phyloP scores from a whole-genome alignment of 2,888 invertebrate species.

The Rapana venosa region DNA sequence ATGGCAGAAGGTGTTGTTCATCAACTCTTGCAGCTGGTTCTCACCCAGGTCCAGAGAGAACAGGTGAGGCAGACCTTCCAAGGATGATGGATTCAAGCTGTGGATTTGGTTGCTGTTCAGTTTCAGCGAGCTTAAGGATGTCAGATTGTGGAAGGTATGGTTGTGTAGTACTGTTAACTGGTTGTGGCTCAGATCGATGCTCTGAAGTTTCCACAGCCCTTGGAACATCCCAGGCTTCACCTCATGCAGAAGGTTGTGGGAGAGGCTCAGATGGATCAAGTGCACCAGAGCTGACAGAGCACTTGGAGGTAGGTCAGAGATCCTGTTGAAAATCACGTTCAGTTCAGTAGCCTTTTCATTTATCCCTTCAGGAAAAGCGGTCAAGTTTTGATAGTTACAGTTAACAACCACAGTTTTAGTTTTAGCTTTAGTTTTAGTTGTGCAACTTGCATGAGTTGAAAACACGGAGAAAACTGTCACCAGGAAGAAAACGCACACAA shows the following conservation, averaged over 20 bases:
- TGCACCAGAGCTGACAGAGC: neutral
- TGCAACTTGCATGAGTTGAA: too few species aligned
- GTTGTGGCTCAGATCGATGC: slow-evolving; percentile 15
- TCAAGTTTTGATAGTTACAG: neutral
- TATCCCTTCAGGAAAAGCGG: neutral
- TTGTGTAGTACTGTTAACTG: neutral
- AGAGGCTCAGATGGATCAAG: neutral
- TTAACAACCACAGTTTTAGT: neutral
- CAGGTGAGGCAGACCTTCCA: neutral
- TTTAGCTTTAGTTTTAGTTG: neutral
- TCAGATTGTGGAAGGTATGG: neutral
- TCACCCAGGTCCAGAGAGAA: neutral
- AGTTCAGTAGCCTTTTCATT: neutral
- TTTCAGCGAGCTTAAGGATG: neutral
- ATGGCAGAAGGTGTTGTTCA: slow-evolving; percentile 10
- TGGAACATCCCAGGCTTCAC: neutral
- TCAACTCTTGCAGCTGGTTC: neutral
- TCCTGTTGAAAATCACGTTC: neutral
- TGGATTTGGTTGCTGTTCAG: neutral
- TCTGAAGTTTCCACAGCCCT: neutral
- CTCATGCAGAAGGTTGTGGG: neutral
- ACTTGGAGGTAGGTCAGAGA: neutral
- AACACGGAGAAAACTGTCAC: neutral
- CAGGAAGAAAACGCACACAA: neutral
- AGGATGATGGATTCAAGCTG: neutral